Percentiles rank a stretch among this genome's conserved stretches.
These are phyloP conservation scores for Lithophane leautieri DNA, from an alignment of 2,888 invertebrate genomes.

Conservation along the genomic window DNA sequence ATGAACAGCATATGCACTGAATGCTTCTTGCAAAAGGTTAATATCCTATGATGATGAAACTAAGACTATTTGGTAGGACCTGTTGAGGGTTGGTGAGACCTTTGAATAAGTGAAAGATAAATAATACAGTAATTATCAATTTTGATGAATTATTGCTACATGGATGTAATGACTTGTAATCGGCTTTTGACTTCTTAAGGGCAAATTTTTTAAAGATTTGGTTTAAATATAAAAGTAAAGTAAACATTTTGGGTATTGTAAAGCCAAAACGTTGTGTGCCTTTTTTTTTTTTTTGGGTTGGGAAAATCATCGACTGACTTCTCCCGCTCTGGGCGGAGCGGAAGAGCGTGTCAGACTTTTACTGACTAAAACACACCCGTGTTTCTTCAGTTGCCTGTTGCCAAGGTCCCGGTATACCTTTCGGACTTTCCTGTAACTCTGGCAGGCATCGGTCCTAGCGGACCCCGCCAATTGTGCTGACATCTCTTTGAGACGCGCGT, in stretches of 20 bases:
- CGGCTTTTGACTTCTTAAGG: not conserved
- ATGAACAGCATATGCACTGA: slow-evolving; percentile 53
- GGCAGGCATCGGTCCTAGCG: too few species aligned
- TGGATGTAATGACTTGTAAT: not conserved
- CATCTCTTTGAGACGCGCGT: too few species aligned
- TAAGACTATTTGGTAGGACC: slow-evolving; percentile 22
- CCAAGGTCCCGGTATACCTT: too few species aligned
- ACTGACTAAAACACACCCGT: too few species aligned
- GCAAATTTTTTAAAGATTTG: not conserved
- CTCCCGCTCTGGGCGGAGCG: too few species aligned
- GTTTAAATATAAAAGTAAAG: not conserved
- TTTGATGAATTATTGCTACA: too few species aligned
- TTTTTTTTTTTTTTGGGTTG: too few species aligned
- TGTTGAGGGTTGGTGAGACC: not conserved
- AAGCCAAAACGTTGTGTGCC: not conserved
- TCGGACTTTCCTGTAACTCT: too few species aligned
- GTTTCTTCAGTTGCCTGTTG: too few species aligned
- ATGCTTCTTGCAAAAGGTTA: slow-evolving; percentile 63
- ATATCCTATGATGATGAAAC: slow-evolving; percentile 58
- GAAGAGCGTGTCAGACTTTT: too few species aligned
- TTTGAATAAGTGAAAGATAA: not conserved
- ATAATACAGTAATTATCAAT: not conserved
- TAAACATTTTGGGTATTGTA: not conserved
- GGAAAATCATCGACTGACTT: too few species aligned
- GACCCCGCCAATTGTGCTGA: too few species aligned